phyloP scores from a whole-genome alignment of 2,113 vertebrate species.

The Phyllopteryx taeniolatus region DNA sequence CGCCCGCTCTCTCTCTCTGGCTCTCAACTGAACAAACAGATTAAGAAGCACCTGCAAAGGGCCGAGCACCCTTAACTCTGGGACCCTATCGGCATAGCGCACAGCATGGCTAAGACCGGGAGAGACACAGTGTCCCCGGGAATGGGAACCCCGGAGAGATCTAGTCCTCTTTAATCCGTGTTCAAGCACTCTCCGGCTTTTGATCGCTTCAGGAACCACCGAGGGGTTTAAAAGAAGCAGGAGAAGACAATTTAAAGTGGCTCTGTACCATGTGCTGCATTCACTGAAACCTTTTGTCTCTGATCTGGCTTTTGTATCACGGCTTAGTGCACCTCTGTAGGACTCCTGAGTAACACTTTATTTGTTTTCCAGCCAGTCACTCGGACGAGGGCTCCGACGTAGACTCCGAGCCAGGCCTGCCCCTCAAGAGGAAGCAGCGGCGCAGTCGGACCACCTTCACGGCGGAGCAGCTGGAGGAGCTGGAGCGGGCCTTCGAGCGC shows the following conservation, averaged over 20 bases:
- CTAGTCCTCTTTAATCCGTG: constrained; percentile 66
- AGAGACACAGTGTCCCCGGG: constrained; percentile 63
- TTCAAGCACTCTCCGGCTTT: constrained; percentile 70
- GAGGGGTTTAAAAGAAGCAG: constrained; percentile 58
- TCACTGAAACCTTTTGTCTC: constrained; percentile 49
- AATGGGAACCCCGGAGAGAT: constrained; percentile 58
- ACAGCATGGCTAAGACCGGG: constrained; percentile 58
- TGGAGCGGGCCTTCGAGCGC: constrained; percentile 95
- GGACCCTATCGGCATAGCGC: constrained; percentile 46
- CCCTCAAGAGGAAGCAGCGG: constrained; percentile 94
- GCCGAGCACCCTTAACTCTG: constrained; percentile 32
- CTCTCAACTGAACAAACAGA: constrained; percentile 72
- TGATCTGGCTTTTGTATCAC: constrained; percentile 23
- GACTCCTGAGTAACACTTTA: constrained; percentile 11
- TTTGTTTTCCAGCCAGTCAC: constrained; percentile 78
- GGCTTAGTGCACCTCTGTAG: constrained; percentile 7
- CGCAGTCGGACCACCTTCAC: constrained; percentile 97
- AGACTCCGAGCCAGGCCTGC: constrained; percentile 94
- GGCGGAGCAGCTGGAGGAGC: constrained; percentile 93
- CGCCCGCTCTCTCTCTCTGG: constrained; percentile 40
- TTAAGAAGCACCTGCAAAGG: constrained; percentile 72
- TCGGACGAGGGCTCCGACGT: constrained; percentile 97
- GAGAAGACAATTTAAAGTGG: constrained; percentile 55
- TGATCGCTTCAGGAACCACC: constrained; percentile 63
- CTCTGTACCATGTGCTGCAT: constrained; percentile 49